Conservation (phyloP, 2,113 vertebrate species). For the Scomber colias region DNA sequence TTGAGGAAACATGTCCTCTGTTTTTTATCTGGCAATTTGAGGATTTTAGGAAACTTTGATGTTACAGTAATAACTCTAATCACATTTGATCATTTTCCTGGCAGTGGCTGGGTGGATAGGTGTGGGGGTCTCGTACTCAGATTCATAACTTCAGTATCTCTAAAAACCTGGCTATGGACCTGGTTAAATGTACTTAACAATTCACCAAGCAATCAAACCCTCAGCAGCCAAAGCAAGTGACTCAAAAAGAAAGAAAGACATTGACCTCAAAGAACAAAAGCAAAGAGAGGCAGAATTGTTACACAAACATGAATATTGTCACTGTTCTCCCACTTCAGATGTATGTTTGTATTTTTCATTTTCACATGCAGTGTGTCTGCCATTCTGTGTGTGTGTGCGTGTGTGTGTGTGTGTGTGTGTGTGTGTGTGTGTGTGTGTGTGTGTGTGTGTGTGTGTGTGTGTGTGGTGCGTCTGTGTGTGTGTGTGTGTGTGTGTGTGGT, state of each 20-base stretch:
- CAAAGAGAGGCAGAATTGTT: conserved; percentile 38
- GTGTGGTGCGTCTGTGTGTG: conserved; percentile 23
- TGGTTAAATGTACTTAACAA: conserved; percentile 12
- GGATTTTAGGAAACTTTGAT: neutral
- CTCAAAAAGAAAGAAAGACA: conserved; percentile 45
- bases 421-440: conserved; percentile 28
- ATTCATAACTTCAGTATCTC: neutral
- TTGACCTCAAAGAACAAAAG: conserved; percentile 49
- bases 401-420: neutral
- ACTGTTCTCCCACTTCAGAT: conserved; percentile 52
- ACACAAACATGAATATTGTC: conserved; percentile 57
- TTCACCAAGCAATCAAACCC: conserved; percentile 1
- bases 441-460: conserved; percentile 19
- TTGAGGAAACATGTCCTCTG: neutral
- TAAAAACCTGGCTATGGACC: conserved; percentile 6
- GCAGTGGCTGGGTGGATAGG: neutral
- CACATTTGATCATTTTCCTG: neutral
- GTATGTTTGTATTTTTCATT: conserved; percentile 56
- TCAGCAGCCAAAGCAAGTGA: conserved; percentile 17
- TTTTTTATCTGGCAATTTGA: neutral
- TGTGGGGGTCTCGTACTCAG: too few relatives aligned
- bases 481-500: conserved; percentile 35
- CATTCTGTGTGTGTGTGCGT: conserved; percentile 24
- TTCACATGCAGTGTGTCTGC: conserved; percentile 30
- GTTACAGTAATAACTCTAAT: neutral